Percentiles rank a stretch among this genome's conserved stretches.
These are phyloP conservation scores for Cosmia pyralina DNA, from an alignment of 2,888 invertebrate genomes.

Conservation along the genomic window DNA sequence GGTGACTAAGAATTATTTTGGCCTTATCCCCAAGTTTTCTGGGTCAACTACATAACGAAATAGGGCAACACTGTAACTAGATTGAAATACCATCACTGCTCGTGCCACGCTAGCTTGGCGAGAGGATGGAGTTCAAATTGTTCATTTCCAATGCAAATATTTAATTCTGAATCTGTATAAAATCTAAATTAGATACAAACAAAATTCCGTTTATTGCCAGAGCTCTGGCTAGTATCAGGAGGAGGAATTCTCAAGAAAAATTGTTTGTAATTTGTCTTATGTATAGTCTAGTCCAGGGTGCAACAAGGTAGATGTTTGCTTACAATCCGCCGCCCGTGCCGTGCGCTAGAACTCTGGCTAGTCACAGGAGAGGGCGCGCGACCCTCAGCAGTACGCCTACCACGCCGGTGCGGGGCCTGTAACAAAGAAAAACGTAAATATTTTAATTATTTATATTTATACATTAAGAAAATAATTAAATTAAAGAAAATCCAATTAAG, in stretches of 20 bases:
- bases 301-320: constrained; percentile 63
- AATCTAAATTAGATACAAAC: constrained; percentile 1
- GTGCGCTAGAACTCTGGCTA: constrained; percentile 85
- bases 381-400: constrained; percentile 85
- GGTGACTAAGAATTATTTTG: constrained; percentile 23
- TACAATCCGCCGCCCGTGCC: constrained; percentile 89
- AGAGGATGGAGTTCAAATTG: not conserved
- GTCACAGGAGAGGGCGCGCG: constrained; percentile 87
- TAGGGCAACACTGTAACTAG: constrained; percentile 18
- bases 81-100: constrained; percentile 16
- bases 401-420: constrained; percentile 85
- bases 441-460: not conserved
- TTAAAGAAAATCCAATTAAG: not conserved
- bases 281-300: not conserved
- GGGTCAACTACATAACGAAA: constrained; percentile 36
- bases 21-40: constrained; percentile 44
- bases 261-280: not conserved
- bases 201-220: not conserved
- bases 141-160: not conserved
- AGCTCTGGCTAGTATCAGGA: not conserved
- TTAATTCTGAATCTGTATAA: not conserved
- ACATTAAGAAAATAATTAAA: not conserved
- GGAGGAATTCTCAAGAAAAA: not conserved
- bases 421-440: constrained; percentile 68
- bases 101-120: not conserved